Conservation (phyloP, 2,888 invertebrate genomes). For the Antheraea assamensis region DNA sequence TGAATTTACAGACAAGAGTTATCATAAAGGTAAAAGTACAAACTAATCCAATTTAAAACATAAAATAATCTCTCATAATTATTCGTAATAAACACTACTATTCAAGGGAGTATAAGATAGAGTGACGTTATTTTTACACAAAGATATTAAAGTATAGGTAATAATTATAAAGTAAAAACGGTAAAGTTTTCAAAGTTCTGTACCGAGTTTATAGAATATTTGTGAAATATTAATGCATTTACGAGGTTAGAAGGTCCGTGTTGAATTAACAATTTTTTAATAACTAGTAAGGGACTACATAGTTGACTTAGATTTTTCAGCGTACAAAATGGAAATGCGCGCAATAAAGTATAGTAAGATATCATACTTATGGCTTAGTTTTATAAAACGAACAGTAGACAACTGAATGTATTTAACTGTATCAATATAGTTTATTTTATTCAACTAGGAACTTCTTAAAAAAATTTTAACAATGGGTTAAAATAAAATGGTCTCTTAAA, state of each 20-base stretch:
- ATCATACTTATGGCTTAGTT: background rate
- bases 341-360: background rate
- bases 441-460: too few relatives aligned
- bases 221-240: conserved; percentile 49
- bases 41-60: too few relatives aligned
- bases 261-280: conserved; percentile 7
- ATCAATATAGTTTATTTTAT: background rate
- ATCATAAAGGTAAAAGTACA: background rate
- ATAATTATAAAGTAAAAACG: conserved; percentile 34
- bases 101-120: background rate
- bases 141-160: background rate
- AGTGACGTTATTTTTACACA: background rate
- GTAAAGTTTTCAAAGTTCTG: conserved; percentile 42
- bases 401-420: background rate
- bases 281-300: background rate
- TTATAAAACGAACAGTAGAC: background rate
- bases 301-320: too few relatives aligned
- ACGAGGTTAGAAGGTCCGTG: conserved; percentile 26
- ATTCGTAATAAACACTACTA: background rate
- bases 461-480: too few relatives aligned
- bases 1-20: background rate
- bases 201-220: conserved; percentile 42
- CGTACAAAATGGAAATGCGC: background rate
- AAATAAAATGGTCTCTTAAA: background rate
- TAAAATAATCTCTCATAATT: background rate